Conservation (phyloP, 2,888 invertebrate species). For the Melanophora roralis region DNA sequence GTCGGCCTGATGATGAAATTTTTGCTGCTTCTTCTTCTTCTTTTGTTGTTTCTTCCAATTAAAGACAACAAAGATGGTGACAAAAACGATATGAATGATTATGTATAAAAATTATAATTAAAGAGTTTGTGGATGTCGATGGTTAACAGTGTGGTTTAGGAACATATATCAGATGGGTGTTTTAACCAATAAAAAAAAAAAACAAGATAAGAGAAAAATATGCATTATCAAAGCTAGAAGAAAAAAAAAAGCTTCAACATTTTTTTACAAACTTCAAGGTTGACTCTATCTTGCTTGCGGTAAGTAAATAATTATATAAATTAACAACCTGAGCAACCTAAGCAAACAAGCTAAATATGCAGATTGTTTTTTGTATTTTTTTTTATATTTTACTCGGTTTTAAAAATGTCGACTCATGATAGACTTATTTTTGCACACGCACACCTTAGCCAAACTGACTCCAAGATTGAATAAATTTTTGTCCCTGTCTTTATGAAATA, state of each 20-base stretch:
- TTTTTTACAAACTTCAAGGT: constrained; percentile 38
- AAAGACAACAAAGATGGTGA: background rate
- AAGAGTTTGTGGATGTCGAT: constrained; percentile 41
- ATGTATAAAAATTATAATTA: constrained; percentile 31
- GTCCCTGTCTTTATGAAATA: background rate
- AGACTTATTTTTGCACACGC: background rate
- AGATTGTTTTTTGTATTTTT: background rate
- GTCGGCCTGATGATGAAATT: background rate
- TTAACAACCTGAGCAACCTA: constrained; percentile 47
- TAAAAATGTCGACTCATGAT: constrained; percentile 32
- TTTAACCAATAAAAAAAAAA: constrained; percentile 18
- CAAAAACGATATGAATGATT: constrained; percentile 26
- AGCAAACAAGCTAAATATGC: constrained; percentile 64
- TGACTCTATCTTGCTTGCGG: constrained; percentile 44
- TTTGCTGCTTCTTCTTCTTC: background rate
- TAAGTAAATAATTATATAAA: constrained; percentile 65
- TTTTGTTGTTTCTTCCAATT: constrained; percentile 2
- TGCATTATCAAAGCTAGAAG: constrained; percentile 18
- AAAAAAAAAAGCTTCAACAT: constrained; percentile 1
- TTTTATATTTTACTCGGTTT: background rate
- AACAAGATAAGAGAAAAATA: background rate
- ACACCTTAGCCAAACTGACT: background rate
- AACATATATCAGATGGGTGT: constrained; percentile 46
- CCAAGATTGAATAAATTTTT: background rate
- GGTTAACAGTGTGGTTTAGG: background rate